Base-by-base conservation (phyloP, 2,113 vertebrate genomes). In the Chinchilla lanigera region DNA sequence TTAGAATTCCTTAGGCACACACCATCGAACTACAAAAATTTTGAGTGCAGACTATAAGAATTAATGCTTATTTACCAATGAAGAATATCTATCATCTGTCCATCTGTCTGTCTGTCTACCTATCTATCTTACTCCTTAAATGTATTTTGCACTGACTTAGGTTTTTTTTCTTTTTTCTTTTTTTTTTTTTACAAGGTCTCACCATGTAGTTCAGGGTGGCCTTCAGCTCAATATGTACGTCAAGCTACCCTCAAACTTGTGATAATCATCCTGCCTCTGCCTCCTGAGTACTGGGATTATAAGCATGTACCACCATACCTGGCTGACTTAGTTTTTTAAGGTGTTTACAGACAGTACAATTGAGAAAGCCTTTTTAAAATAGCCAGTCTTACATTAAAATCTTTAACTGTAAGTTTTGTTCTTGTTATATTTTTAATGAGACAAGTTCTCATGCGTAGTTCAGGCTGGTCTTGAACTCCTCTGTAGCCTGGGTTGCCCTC, bases 401-500 rank as follows among this genome's bases (percentile, higher is more conserved):
- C 71, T 75, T 75, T 75, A 44, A 44, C 4, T 75, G 9, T 75
- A 75, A 75, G 38, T 41, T 41, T 41, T 19, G 35, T 92, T 71
- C 94, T 94, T 96, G 61, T 98, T 75, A 50, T 94, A 75, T 95
- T 97, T 89, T 95, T 65, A 35, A 67, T 67, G 35, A 35, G 16
- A 35, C 65, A 96, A 97, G 92, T 84, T 47, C 97, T 86, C 93
- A 71, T 67, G 6, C 38, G n/a, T 38, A 97, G 96, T 95, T 91
- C 61, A 98, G 97, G 96, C 95, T 97, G 89, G 96, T 94, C 98
- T 94, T 93, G 90, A 97, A 99, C 98, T 99, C 99, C 98, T 99
- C 98, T 99, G 99, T 98, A 96, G 16, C n/a, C 19, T 35, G 38
- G n/a, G 67, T 35, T 71, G n/a, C 20, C n/a, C 69, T 38, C 69